Evolutionary conservation across 2,888 invertebrate genomes (phyloP).

Genomic region (Helleia helle): DNA sequence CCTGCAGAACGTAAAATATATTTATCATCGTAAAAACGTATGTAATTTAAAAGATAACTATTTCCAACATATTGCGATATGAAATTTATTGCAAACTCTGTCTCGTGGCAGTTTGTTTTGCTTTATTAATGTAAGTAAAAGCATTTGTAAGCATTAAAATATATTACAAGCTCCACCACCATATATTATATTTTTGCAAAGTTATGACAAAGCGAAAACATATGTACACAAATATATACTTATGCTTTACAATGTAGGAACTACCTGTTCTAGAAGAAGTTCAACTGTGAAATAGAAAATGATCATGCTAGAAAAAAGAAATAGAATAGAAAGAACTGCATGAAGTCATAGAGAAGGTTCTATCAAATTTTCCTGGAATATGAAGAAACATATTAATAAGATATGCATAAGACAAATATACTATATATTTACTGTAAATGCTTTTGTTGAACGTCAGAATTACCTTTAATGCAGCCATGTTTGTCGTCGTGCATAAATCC

Average conservation of each 20-base stretch:
- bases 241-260: constrained; percentile 42
- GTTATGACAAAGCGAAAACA: constrained; percentile 28
- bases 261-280: constrained; percentile 65
- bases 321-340: constrained; percentile 54
- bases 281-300: constrained; percentile 64
- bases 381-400: constrained; percentile 71
- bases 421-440: constrained; percentile 38
- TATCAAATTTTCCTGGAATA: constrained; percentile 72
- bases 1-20: not conserved
- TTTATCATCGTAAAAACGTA: constrained; percentile 10
- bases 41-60: constrained; percentile 10
- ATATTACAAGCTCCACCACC: constrained; percentile 38
- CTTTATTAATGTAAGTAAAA: constrained; percentile 42
- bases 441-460: constrained; percentile 52
- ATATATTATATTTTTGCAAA: constrained; percentile 34
- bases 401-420: constrained; percentile 55
- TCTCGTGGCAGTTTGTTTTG: constrained; percentile 66
- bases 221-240: constrained; percentile 50
- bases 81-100: constrained; percentile 55
- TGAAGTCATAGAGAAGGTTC: constrained; percentile 65
- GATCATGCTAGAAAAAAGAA: constrained; percentile 64
- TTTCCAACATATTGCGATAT: constrained; percentile 16
- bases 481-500: constrained; percentile 93
- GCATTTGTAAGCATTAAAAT: constrained; percentile 47
- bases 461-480: constrained; percentile 98